These are phyloP conservation scores for Archocentrus centrarchus DNA, from an alignment of 2,113 vertebrate genomes.

Conservation along the genomic window DNA sequence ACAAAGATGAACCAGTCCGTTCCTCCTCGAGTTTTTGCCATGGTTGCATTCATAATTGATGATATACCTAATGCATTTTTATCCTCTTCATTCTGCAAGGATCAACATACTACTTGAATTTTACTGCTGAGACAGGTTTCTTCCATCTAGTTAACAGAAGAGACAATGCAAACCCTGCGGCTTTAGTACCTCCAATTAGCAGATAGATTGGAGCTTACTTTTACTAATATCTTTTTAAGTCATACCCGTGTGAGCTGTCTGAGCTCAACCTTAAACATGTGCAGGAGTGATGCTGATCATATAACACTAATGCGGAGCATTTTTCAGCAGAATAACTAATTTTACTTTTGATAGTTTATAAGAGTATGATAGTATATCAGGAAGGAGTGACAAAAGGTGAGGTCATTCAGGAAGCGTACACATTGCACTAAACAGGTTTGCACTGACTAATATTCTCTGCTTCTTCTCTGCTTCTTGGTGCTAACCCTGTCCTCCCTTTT, in stretches of 20 bases:
- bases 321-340: not conserved
- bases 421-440: too few relatives aligned
- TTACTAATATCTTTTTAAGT: not conserved
- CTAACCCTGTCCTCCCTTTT: too few relatives aligned
- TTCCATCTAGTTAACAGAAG: not conserved
- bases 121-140: not conserved
- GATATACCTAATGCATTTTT: conserved; percentile 6
- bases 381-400: too few relatives aligned
- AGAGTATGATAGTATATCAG: too few relatives aligned
- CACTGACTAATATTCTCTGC: too few relatives aligned
- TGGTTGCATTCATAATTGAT: conserved; percentile 38
- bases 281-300: not conserved
- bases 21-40: conserved; percentile 32
- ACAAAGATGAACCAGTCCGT: conserved; percentile 1
- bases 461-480: too few relatives aligned
- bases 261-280: not conserved
- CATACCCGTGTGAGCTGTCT: not conserved
- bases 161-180: not conserved
- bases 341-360: not conserved
- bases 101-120: not conserved
- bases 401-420: too few relatives aligned
- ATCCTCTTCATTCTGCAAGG: not conserved
- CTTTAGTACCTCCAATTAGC: not conserved
- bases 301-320: not conserved
- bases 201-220: not conserved